Percentiles rank a stretch among this genome's conserved stretches.
Conservation (phyloP, 1,140 invertebrate species). For the Anastatus disparis region DNA sequence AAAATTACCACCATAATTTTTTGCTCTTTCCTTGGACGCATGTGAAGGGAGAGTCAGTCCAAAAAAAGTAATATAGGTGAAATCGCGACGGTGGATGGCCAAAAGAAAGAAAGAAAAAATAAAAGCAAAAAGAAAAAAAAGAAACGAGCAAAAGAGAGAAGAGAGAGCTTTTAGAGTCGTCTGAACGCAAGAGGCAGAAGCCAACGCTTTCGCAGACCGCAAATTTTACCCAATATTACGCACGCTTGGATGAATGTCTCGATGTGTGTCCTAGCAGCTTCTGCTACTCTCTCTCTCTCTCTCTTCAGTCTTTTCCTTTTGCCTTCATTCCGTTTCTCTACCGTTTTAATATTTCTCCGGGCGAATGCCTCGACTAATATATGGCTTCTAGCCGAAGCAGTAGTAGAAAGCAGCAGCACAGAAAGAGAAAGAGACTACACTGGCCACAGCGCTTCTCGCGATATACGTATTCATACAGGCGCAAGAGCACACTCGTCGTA, state of each 20-base stretch:
- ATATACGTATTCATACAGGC: conserved; percentile 51
- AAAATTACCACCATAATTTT: conserved; percentile 34
- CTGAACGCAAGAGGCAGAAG: conserved; percentile 20
- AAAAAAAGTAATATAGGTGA: conserved; percentile 36
- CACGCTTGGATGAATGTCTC: conserved; percentile 55
- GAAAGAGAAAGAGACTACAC: background rate
- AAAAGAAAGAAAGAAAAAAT: background rate
- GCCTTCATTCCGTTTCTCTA: conserved; percentile 53
- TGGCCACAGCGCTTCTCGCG: background rate
- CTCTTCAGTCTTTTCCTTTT: conserved; percentile 45
- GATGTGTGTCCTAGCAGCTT: conserved; percentile 34
- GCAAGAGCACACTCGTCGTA: conserved; percentile 45
- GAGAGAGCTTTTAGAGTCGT: background rate
- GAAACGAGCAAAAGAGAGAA: background rate
- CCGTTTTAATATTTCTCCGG: conserved; percentile 65
- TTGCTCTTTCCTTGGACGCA: conserved; percentile 25
- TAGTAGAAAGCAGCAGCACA: background rate
- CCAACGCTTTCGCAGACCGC: too few relatives aligned
- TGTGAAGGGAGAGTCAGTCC: background rate
- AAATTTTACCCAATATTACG: conserved; percentile 59
- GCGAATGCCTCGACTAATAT: conserved; percentile 63
- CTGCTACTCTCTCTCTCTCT: conserved; percentile 23
- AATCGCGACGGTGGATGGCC: conserved; percentile 3
- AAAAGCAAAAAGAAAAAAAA: background rate
- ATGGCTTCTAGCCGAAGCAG: conserved; percentile 58